Conservation (phyloP, 1,140 invertebrate species). For the Bacillus rossius region DNA sequence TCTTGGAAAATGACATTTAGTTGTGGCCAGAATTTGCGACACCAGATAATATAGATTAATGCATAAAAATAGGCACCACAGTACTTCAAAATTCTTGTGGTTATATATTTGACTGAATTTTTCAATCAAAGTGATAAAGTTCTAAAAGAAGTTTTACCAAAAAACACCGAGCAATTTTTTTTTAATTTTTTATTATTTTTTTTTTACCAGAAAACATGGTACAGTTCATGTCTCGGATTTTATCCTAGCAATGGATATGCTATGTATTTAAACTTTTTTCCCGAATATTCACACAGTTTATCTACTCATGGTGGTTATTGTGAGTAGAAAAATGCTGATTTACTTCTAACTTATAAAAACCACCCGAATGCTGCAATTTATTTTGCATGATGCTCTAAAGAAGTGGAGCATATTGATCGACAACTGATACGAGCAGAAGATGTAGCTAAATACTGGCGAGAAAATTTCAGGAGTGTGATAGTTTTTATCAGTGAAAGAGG, state of each 20-base stretch:
- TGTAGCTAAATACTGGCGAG: slow-evolving; percentile 1
- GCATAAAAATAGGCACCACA: neutral
- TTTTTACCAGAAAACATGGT: slow-evolving; percentile 6
- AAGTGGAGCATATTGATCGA: slow-evolving; percentile 12
- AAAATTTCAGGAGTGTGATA: neutral
- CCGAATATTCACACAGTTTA: neutral
- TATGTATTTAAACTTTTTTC: slow-evolving; percentile 19
- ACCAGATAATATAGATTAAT: slow-evolving; percentile 3
- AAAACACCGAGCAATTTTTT: slow-evolving; percentile 3
- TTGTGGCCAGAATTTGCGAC: slow-evolving; percentile 6
- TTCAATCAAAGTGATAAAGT: neutral
- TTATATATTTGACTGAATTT: neutral
- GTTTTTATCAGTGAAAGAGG: neutral
- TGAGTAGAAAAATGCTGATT: slow-evolving; percentile 20
- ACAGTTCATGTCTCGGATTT: slow-evolving; percentile 16
- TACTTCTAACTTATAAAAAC: slow-evolving; percentile 13
- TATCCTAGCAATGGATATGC: slow-evolving; percentile 15
- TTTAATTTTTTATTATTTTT: too few relatives aligned
- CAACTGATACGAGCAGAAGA: slow-evolving; percentile 14
- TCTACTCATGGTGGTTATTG: slow-evolving; percentile 16
- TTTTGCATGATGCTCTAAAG: slow-evolving; percentile 13
- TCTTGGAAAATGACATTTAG: neutral
- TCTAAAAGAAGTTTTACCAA: neutral
- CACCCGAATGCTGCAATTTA: slow-evolving; percentile 12
- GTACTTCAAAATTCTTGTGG: slow-evolving; percentile 2